Evolutionary conservation across 2,113 vertebrate species (phyloP), one percentile per base, ranked within the genome.

Genomic region (Crotalus tigris): DNA sequence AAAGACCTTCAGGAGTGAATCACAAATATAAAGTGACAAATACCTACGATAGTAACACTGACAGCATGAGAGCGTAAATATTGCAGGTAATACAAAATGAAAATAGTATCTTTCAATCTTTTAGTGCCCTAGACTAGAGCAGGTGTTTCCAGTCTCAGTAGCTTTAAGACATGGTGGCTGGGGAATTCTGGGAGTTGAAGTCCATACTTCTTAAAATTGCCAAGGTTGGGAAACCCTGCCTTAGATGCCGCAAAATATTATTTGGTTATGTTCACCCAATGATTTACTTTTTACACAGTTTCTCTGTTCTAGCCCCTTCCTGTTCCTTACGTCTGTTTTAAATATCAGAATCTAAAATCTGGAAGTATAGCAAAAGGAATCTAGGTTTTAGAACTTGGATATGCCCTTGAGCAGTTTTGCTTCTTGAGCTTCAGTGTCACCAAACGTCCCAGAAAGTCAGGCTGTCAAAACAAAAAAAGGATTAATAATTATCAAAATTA

Each of bases 11-110:
- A 95, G 90, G 92, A 95, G 92, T 93, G 88, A 94, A 92, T 94
- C 89, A 95, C 90, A 90, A 92, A 94, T 92, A 94, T 92, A 93
- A 96, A 94, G 90, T 94, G 89, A 95, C 93, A 94, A 94, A 96
- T 94, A 87, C 44, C 90, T 85, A 85, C 93, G 93, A 92, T 1
- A 87, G 57, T 8, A 89, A 86, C 57, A 92, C 94, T 96, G 94
- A 94, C 95, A 96, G 91, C 81, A 59, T 94, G 95, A 95, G 94
- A 95, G 57, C 49, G 92, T 90, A 95, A 93, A 90, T 93, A 95
- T 96, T 94, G 94, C 55, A 93, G 61, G 89, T 89, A 95, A 96
- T 90, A 93, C 91, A 96, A 93, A 96, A 94, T 85, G 90, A 95
- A 96, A 95, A 94, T 39, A 85, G 26, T 69, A 93, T 87, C 69